Conservation (phyloP, 2,113 vertebrate genomes). For the Castor canadensis region DNA sequence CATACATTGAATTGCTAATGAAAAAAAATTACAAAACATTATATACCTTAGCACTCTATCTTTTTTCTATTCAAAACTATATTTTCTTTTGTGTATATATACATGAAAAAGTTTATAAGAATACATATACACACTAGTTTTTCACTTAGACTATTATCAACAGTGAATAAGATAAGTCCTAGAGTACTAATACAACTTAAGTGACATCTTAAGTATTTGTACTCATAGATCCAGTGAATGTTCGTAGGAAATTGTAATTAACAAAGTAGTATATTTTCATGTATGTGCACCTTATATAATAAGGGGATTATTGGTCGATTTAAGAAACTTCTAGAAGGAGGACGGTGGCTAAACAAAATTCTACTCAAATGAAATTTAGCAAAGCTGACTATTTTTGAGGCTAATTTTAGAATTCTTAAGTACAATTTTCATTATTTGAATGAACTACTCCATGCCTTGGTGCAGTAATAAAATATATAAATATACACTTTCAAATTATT, state of each 20-base stretch:
- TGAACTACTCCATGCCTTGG: not conserved
- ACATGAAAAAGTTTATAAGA: not conserved
- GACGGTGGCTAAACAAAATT: not conserved
- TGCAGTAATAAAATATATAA: not conserved
- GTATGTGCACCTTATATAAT: not conserved
- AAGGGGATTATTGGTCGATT: not conserved
- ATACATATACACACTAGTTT: not conserved
- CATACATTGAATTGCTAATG: not conserved
- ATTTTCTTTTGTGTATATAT: not conserved
- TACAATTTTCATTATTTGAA: not conserved
- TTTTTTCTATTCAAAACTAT: not conserved
- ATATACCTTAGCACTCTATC: not conserved
- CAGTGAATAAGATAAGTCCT: not conserved
- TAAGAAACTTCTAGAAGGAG: not conserved
- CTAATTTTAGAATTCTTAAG: not conserved
- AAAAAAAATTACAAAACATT: not conserved
- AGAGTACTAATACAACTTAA: not conserved
- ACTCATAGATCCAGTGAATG: not conserved
- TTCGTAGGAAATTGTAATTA: not conserved
- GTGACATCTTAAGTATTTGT: not conserved
- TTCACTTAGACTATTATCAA: not conserved
- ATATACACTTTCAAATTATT: not conserved
- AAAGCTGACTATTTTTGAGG: not conserved
- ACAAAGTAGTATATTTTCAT: constrained; percentile 4
- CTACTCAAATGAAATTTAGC: not conserved